Percentiles rank a stretch among this genome's conserved stretches.
These are phyloP conservation scores for Cryptocephalus moraei DNA, from an alignment of 2,888 invertebrate species.

Conservation along the genomic window DNA sequence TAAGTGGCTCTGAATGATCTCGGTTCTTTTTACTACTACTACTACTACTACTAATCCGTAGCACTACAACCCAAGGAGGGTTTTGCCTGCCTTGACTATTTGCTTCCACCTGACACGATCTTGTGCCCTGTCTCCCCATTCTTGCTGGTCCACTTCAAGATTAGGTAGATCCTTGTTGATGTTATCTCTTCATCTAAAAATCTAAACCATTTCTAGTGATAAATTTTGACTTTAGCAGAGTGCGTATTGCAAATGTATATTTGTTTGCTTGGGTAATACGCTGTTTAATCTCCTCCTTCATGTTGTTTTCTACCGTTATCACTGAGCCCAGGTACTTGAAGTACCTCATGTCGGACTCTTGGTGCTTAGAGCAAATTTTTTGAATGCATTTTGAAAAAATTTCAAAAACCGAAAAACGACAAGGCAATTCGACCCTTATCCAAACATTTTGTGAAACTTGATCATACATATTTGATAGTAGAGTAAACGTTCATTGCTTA, in stretches of 20 bases:
- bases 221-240: not conserved
- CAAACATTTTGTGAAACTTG: too few relatives aligned
- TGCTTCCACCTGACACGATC: constrained; percentile 1
- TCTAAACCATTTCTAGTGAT: not conserved
- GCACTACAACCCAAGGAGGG: not conserved
- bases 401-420: too few relatives aligned
- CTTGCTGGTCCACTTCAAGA: not conserved
- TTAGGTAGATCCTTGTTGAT: not conserved
- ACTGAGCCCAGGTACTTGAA: not conserved
- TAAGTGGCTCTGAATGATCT: too few relatives aligned
- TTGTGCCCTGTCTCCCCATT: not conserved
- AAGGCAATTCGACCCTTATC: too few relatives aligned
- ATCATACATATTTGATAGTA: too few relatives aligned
- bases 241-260: not conserved
- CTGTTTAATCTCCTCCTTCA: not conserved
- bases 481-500: too few relatives aligned
- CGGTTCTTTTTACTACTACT: too few relatives aligned
- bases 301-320: not conserved
- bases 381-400: too few relatives aligned
- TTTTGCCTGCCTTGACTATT: not conserved
- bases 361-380: too few relatives aligned
- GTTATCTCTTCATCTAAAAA: not conserved
- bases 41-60: too few relatives aligned
- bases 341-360: too few relatives aligned
- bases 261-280: not conserved